A percentile compares a stretch with the other conserved stretches of the same genome.
Evolutionary conservation across 2,888 invertebrate genomes (phyloP).

Genomic region (Marasmarcha lunaedactyla): DNA sequence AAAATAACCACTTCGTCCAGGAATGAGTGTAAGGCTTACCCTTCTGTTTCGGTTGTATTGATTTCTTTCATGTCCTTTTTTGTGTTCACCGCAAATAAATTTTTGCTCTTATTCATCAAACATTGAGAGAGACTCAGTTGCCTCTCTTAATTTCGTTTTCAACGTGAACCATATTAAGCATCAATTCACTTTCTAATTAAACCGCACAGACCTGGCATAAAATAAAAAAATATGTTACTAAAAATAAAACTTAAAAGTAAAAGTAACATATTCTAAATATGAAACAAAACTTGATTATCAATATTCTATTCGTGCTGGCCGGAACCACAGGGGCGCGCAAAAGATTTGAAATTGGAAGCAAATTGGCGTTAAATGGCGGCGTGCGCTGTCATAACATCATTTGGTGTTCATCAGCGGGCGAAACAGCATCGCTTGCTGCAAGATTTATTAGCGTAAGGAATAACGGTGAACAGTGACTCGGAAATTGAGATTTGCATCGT

Average conservation of each 20-base stretch:
- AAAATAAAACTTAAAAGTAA: too few relatives aligned
- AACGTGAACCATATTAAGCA: constrained; percentile 34
- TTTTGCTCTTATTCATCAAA: constrained; percentile 45
- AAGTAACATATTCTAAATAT: constrained; percentile 13
- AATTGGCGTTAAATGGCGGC: constrained; percentile 78
- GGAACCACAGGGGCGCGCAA: constrained; percentile 62
- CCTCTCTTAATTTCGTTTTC: constrained; percentile 47
- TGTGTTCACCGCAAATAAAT: constrained; percentile 28
- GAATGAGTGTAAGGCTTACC: constrained; percentile 17
- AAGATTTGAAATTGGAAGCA: constrained; percentile 73
- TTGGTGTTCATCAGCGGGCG: constrained; percentile 67
- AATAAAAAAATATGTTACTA: too few relatives aligned
- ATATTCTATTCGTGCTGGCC: constrained; percentile 53
- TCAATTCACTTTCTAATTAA: constrained; percentile 5
- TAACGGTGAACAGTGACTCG: constrained; percentile 61
- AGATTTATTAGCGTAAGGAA: constrained; percentile 71
- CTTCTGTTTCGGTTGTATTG: constrained; percentile 40
- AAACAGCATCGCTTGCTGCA: constrained; percentile 66
- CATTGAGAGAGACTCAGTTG: constrained; percentile 29
- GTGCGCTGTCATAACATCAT: constrained; percentile 68
- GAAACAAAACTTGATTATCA: constrained; percentile 61
- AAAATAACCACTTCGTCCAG: not conserved
- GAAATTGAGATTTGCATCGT: constrained; percentile 66
- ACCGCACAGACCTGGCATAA: too few relatives aligned
- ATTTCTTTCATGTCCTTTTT: constrained; percentile 53